Percentiles rank a stretch among this genome's conserved stretches.
Conservation (phyloP, 2,113 vertebrate species). For the Syngnathoides biaculeatus region DNA sequence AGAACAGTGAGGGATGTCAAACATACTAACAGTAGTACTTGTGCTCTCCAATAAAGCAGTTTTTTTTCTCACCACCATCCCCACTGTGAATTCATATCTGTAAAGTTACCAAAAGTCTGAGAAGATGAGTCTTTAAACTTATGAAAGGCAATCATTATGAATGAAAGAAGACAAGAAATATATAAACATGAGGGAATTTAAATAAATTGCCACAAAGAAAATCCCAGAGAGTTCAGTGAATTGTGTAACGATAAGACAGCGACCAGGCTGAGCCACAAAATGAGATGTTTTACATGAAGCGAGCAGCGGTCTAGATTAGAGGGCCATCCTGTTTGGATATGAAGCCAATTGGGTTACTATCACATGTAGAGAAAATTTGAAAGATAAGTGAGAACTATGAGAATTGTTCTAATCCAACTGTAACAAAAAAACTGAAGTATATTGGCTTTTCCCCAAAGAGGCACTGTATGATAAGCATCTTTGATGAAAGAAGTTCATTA, state of each 20-base stretch:
- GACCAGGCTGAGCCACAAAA: slow-evolving; percentile 69
- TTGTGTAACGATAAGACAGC: slow-evolving; percentile 70
- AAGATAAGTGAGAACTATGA: slow-evolving; percentile 71
- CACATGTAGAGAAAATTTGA: slow-evolving; percentile 65
- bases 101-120: slow-evolving; percentile 67
- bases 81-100: slow-evolving; percentile 53
- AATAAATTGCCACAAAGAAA: slow-evolving; percentile 72
- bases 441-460: slow-evolving; percentile 67
- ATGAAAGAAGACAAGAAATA: slow-evolving; percentile 68
- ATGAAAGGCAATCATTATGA: slow-evolving; percentile 70
- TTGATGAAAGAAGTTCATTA: slow-evolving; percentile 75
- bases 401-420: slow-evolving; percentile 72
- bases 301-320: slow-evolving; percentile 70
- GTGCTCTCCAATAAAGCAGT: slow-evolving; percentile 52
- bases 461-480: slow-evolving; percentile 66
- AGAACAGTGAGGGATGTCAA: slow-evolving; percentile 52
- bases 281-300: slow-evolving; percentile 75
- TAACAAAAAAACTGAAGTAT: slow-evolving; percentile 68
- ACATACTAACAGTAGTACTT: slow-evolving; percentile 37
- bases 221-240: slow-evolving; percentile 59
- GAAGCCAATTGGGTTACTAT: slow-evolving; percentile 73
- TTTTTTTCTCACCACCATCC: slow-evolving; percentile 3
- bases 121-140: slow-evolving; percentile 70
- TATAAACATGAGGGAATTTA: slow-evolving; percentile 74
- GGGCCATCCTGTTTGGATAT: slow-evolving; percentile 70